Evolutionary conservation across 1,140 invertebrate genomes (phyloP).

Genomic region (Nomia melanderi): DNA sequence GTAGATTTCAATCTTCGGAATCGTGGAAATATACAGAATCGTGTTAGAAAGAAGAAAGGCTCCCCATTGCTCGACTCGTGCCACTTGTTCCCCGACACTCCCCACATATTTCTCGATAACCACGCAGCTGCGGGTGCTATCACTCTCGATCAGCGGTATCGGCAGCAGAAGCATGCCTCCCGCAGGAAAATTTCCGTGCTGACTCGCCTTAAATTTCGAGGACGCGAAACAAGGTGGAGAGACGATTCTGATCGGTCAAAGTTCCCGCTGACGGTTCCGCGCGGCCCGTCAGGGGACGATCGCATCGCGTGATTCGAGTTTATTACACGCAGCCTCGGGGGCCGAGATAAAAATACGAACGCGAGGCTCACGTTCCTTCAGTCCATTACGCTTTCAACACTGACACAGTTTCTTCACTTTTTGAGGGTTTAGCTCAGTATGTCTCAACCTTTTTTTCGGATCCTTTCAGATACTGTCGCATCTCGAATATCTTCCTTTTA

Average conservation of each 20-base stretch:
- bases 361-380: slow-evolving; percentile 4
- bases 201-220: neutral
- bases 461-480: too few relatives aligned
- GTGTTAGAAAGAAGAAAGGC: too few relatives aligned
- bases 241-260: neutral
- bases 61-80: neutral
- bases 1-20: too few relatives aligned
- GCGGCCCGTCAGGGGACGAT: neutral
- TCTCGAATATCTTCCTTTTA: too few relatives aligned
- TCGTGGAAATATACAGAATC: too few relatives aligned
- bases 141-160: neutral
- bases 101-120: too few relatives aligned
- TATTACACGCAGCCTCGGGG: slow-evolving; percentile 22
- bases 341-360: neutral
- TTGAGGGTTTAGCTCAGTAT: too few relatives aligned
- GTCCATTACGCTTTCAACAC: slow-evolving; percentile 16
- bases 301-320: slow-evolving; percentile 30
- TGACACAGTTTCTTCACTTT: slow-evolving; percentile 30
- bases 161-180: too few relatives aligned
- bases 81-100: neutral
- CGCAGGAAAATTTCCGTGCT: neutral
- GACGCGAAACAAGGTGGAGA: neutral
- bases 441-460: neutral
- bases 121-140: too few relatives aligned
- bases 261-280: neutral